A percentile compares a stretch with the other conserved stretches of the same genome.
Evolutionary conservation across 2,888 invertebrate genomes (phyloP).

Genomic region (Dascillus cervinus): DNA sequence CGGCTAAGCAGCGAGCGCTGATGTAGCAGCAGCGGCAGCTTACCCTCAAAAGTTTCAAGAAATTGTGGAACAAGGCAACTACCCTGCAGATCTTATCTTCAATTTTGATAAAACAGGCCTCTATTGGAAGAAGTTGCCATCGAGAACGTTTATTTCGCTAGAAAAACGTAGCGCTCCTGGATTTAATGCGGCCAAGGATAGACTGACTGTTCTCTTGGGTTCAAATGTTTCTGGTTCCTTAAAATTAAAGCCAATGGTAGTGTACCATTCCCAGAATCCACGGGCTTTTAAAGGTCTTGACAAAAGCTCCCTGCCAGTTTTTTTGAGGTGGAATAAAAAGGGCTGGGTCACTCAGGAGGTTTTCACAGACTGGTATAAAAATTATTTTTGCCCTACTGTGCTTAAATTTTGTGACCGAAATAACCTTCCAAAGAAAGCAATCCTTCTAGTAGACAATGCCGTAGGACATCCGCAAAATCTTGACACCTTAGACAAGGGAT

Average conservation of each 20-base stretch:
- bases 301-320: constrained; percentile 6
- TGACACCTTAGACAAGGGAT: constrained; percentile 10
- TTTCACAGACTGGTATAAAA: constrained; percentile 13
- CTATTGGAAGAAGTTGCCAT: no score
- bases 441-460: constrained; percentile 12
- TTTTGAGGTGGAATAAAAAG: constrained; percentile 2
- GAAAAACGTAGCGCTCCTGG: constrained; percentile 7
- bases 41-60: constrained; percentile 9
- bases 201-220: constrained; percentile 6
- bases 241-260: no score
- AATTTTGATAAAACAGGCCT: no score
- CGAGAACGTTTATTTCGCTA: no score
- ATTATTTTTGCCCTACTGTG: no score
- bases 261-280: constrained; percentile 9
- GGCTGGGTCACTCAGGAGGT: constrained; percentile 8
- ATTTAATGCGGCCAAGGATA: no score
- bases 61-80: constrained; percentile 10
- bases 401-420: no score
- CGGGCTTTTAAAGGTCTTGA: constrained; percentile 8
- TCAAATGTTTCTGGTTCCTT: constrained; percentile 10
- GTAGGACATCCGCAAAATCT: constrained; percentile 12
- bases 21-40: constrained; percentile 4
- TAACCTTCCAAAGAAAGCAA: constrained; percentile 12
- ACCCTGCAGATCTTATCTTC: constrained; percentile 9
- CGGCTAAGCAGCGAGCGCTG: constrained; percentile 1